phyloP scores from a whole-genome alignment of 2,797 vertebrate genomes.

The Toxotes lorentzi region DNA sequence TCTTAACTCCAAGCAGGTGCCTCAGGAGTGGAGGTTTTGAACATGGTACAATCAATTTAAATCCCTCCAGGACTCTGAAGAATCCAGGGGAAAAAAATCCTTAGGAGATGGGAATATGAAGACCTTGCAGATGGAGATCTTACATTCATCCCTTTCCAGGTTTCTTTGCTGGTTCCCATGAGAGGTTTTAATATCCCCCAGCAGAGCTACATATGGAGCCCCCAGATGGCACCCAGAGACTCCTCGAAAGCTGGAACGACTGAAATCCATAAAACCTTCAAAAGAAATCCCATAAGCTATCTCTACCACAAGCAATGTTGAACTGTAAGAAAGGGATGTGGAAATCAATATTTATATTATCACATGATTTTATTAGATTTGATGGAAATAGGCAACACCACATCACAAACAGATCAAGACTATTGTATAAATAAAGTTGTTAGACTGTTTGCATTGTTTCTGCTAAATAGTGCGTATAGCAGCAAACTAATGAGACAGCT shows the following conservation, averaged over 20 bases:
- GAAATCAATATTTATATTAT: too few relatives aligned
- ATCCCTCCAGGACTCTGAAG: background rate
- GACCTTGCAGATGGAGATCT: background rate
- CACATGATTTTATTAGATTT: too few relatives aligned
- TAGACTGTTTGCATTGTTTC: too few relatives aligned
- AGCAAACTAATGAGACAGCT: too few relatives aligned
- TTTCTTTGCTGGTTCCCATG: background rate
- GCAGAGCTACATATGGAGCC: background rate
- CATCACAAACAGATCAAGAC: too few relatives aligned
- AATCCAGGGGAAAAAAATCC: background rate
- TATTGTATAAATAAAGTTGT: too few relatives aligned
- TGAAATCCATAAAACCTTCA: background rate
- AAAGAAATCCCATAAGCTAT: background rate
- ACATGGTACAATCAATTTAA: background rate
- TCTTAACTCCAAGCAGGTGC: conserved; percentile 3
- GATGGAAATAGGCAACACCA: too few relatives aligned
- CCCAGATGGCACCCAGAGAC: background rate
- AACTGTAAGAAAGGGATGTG: too few relatives aligned
- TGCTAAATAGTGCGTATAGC: too few relatives aligned
- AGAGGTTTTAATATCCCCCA: background rate
- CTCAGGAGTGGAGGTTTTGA: background rate
- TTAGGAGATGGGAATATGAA: background rate
- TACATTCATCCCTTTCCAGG: background rate
- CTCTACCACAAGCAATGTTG: background rate
- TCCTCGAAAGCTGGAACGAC: background rate